Evolutionary conservation across 2,113 vertebrate species (phyloP), one percentile per base, ranked within the genome.

Genomic region (Gavialis gangeticus): DNA sequence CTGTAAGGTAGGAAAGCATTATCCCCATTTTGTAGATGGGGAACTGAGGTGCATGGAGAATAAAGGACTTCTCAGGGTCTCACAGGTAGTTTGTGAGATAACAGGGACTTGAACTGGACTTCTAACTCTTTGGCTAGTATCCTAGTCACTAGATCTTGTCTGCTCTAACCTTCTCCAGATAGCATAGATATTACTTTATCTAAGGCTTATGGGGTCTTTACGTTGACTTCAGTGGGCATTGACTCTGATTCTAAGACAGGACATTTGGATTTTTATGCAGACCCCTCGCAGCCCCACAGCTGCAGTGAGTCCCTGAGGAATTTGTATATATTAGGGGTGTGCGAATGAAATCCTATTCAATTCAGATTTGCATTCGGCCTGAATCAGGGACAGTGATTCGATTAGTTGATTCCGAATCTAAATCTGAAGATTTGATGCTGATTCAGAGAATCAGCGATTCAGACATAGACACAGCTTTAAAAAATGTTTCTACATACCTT

Each of bases 151-250:
- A 2, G 10, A 5, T 17, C 55, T 37, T 25, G 14, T 66, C 88
- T 62, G 73, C 59, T 37, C 82, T 16, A 13, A 46, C 62, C 25
- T 25, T 37, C 71, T 60, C 67, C 73, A 76, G 56, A 67, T 87
- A 82, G 81, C 22, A 14, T 63, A 56, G 59, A 63, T 2, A 5
- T 66, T 84, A 79, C 71, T 90, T 79, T 60, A 78, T 12, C 54
- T 9, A 60, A 94, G 86, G 57, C 95, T 57, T 66, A 88, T 82
- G 89, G 81, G 71, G 57, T 93, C 88, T 73, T 34, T 92, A 93
- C 88, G 91, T 83, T 92, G 86, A 92, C 85, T 83, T 6, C 86
- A 60, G 21, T 87, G 77, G 91, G 28, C 54, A 86, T 67, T 90
- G 91, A 90, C 90, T 91, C 84, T 82, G 92, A 64, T 1, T 9